Percentiles rank a stretch among this genome's conserved stretches.
Conservation (phyloP, 2,797 vertebrate genomes). For the Lerista edwardsae region DNA sequence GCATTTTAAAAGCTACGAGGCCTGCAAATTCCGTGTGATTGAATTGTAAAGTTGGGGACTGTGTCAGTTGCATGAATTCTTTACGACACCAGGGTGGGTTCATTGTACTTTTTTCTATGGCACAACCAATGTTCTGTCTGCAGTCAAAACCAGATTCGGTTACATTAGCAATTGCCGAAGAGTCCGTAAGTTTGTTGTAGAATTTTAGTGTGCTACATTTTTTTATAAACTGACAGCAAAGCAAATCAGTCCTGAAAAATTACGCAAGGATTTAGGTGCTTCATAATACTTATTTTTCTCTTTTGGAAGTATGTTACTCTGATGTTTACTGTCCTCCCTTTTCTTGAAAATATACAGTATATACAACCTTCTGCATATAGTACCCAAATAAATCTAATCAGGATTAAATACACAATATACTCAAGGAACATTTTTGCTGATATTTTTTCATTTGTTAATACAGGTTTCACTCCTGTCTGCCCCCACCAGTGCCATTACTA, state of each 20-base stretch:
- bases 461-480: too few species aligned
- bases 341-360: neutral
- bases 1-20: neutral
- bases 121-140: neutral
- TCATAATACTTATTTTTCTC: neutral
- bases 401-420: neutral
- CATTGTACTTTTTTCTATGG: neutral
- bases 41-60: neutral
- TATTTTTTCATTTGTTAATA: neutral
- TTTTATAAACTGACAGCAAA: neutral
- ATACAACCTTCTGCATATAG: neutral
- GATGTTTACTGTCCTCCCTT: neutral
- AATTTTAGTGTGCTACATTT: neutral
- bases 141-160: neutral
- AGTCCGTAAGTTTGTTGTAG: neutral
- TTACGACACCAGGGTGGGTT: neutral
- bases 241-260: neutral
- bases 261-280: neutral
- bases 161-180: neutral
- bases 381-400: neutral
- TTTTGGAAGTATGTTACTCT: neutral
- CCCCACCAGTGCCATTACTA: too few species aligned
- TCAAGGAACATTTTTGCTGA: neutral
- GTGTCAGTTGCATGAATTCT: neutral
- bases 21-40: slow-evolving; percentile 17